A percentile compares a stretch with the other conserved stretches of the same genome.
Evolutionary conservation across 2,888 invertebrate species (phyloP).

Genomic region (Macrosiphum euphorbiae): DNA sequence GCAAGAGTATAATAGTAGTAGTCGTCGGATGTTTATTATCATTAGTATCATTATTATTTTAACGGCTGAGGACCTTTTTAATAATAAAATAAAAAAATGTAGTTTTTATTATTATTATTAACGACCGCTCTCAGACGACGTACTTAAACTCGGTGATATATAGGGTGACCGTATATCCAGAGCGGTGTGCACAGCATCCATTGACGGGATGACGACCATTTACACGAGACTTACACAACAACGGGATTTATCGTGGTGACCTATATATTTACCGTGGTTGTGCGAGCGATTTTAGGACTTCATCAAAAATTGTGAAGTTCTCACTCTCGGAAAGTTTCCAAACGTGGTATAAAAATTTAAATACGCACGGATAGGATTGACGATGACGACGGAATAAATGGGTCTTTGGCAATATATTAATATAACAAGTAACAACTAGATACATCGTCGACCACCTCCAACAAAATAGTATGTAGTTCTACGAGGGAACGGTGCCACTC

Average conservation of each 20-base stretch:
- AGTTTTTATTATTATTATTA: constrained; percentile 37
- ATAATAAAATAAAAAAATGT: neutral
- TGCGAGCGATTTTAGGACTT: neutral
- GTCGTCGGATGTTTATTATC: constrained; percentile 25
- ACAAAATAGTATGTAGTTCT: neutral
- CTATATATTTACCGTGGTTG: neutral
- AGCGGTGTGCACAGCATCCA: too few relatives aligned
- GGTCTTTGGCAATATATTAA: neutral
- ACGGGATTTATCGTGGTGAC: neutral
- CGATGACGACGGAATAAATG: neutral
- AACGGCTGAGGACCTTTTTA: neutral
- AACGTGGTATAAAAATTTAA: neutral
- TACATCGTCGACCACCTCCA: neutral
- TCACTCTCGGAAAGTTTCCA: neutral
- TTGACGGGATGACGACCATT: neutral
- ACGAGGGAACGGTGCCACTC: neutral
- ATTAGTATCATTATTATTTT: neutral
- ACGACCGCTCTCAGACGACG: neutral
- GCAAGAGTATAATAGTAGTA: neutral
- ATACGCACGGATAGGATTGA: neutral
- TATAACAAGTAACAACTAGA: neutral
- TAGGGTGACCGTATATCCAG: neutral
- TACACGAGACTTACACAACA: neutral
- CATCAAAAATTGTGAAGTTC: neutral
- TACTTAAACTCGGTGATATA: neutral